Percentiles rank a stretch among this genome's conserved stretches.
Conservation (phyloP, 2,797 vertebrate species). For the Urocyon cinereoargenteus region DNA sequence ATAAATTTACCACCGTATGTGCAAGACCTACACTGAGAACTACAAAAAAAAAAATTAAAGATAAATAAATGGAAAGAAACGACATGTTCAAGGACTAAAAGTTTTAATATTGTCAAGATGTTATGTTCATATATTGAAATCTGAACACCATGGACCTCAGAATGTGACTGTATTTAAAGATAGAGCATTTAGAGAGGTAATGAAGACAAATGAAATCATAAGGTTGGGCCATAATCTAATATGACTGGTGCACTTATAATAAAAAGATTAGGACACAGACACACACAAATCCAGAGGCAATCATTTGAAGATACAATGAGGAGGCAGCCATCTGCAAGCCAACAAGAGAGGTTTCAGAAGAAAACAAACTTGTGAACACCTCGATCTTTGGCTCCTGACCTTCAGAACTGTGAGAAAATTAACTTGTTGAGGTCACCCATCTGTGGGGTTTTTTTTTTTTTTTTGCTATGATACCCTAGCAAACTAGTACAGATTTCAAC, state of each 20-base stretch:
- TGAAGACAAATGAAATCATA: background rate
- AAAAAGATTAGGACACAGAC: background rate
- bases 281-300: background rate
- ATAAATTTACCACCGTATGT: background rate
- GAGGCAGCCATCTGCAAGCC: background rate
- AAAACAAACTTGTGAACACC: background rate
- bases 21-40: background rate
- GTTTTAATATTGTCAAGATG: background rate
- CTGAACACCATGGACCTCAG: background rate
- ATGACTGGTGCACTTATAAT: background rate
- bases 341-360: background rate
- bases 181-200: background rate
- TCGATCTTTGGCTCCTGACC: background rate
- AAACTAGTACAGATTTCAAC: background rate
- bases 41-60: conserved; percentile 39
- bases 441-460: background rate
- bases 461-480: background rate
- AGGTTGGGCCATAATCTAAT: background rate
- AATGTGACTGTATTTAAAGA: background rate
- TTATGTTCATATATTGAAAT: background rate
- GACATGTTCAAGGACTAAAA: background rate
- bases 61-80: background rate
- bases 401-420: background rate
- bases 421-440: background rate
- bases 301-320: background rate